Evolutionary conservation across 2,113 vertebrate species (phyloP).

Genomic region (Sigmodon hispidus): DNA sequence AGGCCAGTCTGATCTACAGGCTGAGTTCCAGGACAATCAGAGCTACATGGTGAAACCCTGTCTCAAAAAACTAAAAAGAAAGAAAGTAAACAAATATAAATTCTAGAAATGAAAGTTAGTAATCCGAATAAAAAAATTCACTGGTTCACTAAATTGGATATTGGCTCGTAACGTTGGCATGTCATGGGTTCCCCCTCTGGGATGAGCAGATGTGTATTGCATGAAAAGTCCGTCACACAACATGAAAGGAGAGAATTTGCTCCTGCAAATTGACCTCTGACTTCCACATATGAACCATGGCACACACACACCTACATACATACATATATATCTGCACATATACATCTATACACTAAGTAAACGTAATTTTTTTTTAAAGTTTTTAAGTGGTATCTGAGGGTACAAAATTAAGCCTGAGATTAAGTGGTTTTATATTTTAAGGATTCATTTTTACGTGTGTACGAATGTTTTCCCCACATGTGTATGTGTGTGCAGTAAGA

Average conservation of each 20-base stretch:
- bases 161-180: neutral
- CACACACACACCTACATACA: neutral
- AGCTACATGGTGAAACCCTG: too few relatives aligned
- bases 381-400: neutral
- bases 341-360: neutral
- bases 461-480: neutral
- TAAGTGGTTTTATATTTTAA: neutral
- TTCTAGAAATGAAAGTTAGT: too few relatives aligned
- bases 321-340: neutral
- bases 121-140: neutral
- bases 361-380: neutral
- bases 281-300: neutral
- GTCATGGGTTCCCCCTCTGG: neutral
- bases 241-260: neutral
- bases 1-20: too few relatives aligned
- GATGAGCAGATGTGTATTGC: neutral
- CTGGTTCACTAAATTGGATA: neutral
- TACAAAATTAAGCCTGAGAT: neutral
- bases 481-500: neutral
- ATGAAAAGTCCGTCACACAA: neutral
- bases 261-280: neutral
- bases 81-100: too few relatives aligned
- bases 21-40: too few relatives aligned
- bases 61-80: too few relatives aligned
- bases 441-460: neutral